Base-by-base conservation (phyloP, 2,113 vertebrate species). In the Noturus placidus region DNA sequence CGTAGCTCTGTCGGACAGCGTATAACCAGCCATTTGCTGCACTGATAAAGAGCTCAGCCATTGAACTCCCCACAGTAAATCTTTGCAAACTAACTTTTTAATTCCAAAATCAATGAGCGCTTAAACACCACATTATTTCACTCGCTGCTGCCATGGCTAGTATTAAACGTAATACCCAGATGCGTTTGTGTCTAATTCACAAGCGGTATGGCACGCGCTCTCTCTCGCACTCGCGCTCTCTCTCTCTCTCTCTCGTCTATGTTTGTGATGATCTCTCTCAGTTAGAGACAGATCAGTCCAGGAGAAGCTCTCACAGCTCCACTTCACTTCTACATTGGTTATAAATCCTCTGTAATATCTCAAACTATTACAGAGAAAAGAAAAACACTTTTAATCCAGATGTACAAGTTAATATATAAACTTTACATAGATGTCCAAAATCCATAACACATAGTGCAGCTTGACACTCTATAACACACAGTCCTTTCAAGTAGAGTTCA, bases 41-140 rank as follows among this genome's bases (percentile, higher is more conserved):
- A 87, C 94, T 96, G 95, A 96, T 96, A 95, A 96, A 96, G 94
- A 94, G 95, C 94, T 94, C 93, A 93, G 93, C 90, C 92, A 92
- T 91, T 93, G 90, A 95, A 95, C 93, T 95, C 93, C 92, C 84
- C 92, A 94, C 95, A 93, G 94, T 96, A 95, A 96, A 96, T 96
- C 95, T 95, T 94, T 93, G 92, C 95, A 95, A 95, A 96, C 94
- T 94, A 96, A 96, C 94, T 96, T 95, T 96, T 96, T 96, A 95
- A 95, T 96, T 95, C 95, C 89, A 94, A 95, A 95, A 95, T 95
- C 95, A 90, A 95, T 95, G 89, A 38, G 87, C 84, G 92, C 88
- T 95, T 95, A 95, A 95, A 95, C 93, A 93, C 92, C 72, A 86
- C 94, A 94, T 95, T 95, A 95, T 95, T 94, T 95, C 92, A 94